phyloP scores from a whole-genome alignment of 2,888 invertebrate genomes.

The Caenorhabditis auriculariae region DNA sequence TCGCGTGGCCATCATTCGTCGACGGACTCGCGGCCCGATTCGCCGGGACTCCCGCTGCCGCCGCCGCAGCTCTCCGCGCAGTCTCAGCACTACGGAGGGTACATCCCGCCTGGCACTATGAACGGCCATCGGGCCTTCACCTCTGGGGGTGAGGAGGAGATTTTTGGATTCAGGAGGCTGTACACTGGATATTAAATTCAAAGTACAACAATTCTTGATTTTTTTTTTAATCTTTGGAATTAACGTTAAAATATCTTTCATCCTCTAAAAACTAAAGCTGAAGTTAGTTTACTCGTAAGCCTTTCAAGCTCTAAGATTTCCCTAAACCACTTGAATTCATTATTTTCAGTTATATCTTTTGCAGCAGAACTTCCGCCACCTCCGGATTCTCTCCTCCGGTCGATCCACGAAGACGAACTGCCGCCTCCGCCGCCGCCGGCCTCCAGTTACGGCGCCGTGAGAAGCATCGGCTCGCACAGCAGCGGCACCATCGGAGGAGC shows the following conservation, averaged over 20 bases:
- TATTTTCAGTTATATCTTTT: not conserved
- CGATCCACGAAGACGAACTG: conserved; percentile 23
- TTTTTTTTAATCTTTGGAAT: no score
- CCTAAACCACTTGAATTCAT: not conserved
- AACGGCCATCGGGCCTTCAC: conserved; percentile 1
- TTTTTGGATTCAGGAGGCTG: no score
- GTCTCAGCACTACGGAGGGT: conserved; percentile 17
- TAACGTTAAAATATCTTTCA: no score
- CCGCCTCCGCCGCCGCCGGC: conserved; percentile 41
- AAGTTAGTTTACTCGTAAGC: not conserved
- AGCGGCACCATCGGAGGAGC: not conserved
- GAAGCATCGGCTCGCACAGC: conserved; percentile 37
- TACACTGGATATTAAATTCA: not conserved
- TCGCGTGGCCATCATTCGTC: not conserved
- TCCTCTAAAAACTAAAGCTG: not conserved
- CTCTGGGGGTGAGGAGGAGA: no score
- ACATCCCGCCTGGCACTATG: conserved; percentile 16
- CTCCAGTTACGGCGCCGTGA: conserved; percentile 12
- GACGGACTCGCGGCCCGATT: conserved; percentile 5
- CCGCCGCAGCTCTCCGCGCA: conserved; percentile 19
- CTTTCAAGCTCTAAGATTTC: not conserved
- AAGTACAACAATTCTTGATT: not conserved
- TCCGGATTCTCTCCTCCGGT: conserved; percentile 10
- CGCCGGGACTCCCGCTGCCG: conserved; percentile 29
- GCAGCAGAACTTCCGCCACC: conserved; percentile 22